Evolutionary conservation across 2,797 vertebrate species (phyloP).

Genomic region (Gymnothorax javanicus): DNA sequence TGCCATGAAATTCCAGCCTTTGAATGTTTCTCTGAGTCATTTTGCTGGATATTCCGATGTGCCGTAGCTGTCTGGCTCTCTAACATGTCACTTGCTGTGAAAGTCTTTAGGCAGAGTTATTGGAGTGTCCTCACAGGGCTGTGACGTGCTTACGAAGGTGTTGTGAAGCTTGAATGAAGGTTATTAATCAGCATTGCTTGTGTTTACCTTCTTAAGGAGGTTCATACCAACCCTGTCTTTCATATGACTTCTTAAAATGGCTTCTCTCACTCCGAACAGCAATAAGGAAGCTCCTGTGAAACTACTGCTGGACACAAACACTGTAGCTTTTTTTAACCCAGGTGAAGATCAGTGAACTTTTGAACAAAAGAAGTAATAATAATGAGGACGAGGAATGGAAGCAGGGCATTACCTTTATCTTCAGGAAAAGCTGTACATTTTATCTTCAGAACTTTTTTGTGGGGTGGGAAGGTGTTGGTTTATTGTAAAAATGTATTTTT

Average conservation of each 20-base stretch:
- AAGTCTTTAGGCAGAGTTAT: too few species aligned
- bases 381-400: slow-evolving; percentile 69
- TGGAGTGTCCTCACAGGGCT: neutral
- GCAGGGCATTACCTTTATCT: slow-evolving; percentile 77
- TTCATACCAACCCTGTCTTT: neutral
- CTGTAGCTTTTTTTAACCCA: slow-evolving; percentile 79
- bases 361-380: slow-evolving; percentile 77
- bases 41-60: too few species aligned
- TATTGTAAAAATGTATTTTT: slow-evolving; percentile 20
- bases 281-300: slow-evolving; percentile 63
- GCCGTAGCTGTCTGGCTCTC: too few species aligned
- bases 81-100: too few species aligned
- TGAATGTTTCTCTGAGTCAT: too few species aligned
- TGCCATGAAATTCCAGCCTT: too few species aligned
- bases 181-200: neutral
- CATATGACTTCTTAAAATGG: slow-evolving; percentile 15
- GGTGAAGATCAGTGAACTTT: slow-evolving; percentile 80
- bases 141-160: neutral
- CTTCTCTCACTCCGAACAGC: slow-evolving; percentile 56
- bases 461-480: slow-evolving; percentile 21
- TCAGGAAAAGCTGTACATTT: slow-evolving; percentile 74
- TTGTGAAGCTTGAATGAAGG: neutral
- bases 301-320: slow-evolving; percentile 80
- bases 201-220: neutral
- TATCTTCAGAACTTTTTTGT: slow-evolving; percentile 71